Evolutionary conservation across 35 echinoderm and acorn worm species (phyloP).

Genomic region (Heliocidaris erythrogramma): DNA sequence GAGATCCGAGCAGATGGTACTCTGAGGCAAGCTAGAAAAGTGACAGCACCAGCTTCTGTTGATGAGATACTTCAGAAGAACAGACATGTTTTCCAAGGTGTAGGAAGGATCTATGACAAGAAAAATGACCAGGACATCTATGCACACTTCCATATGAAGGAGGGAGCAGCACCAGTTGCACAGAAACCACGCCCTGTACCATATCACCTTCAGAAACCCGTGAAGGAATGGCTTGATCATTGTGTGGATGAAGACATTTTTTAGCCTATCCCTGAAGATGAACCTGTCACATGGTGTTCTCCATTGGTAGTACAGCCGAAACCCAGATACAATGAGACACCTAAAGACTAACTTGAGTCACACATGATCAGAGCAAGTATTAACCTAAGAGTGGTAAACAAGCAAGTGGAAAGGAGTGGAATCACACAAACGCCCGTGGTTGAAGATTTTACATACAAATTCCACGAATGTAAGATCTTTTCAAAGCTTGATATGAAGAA

Average conservation of each 20-base stretch:
- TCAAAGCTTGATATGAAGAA: constrained; percentile 71
- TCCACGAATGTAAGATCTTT: constrained; percentile 61
- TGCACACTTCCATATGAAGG: constrained; percentile 62
- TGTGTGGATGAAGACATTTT: constrained; percentile 60
- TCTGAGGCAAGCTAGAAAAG: constrained; percentile 11
- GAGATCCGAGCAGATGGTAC: constrained; percentile 46
- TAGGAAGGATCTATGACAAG: constrained; percentile 50
- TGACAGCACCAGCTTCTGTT: not conserved
- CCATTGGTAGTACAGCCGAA: constrained; percentile 69
- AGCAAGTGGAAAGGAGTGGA: constrained; percentile 67
- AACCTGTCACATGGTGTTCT: constrained; percentile 72
- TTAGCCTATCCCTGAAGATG: constrained; percentile 54
- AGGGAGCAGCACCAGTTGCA: constrained; percentile 58
- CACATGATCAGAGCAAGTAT: constrained; percentile 72
- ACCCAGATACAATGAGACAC: constrained; percentile 49
- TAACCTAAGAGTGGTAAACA: constrained; percentile 55
- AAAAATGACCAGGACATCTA: constrained; percentile 55
- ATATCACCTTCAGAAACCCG: constrained; percentile 71
- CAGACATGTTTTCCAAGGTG: constrained; percentile 38
- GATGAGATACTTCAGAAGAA: constrained; percentile 19
- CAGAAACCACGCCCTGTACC: constrained; percentile 62
- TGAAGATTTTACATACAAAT: constrained; percentile 79
- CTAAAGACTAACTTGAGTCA: constrained; percentile 59
- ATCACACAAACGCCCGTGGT: constrained; percentile 62
- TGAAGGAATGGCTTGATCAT: constrained; percentile 56